Percentiles rank a stretch among this genome's conserved stretches.
phyloP scores from a whole-genome alignment of 2,113 vertebrate species.

The Ageneiosus marmoratus region DNA sequence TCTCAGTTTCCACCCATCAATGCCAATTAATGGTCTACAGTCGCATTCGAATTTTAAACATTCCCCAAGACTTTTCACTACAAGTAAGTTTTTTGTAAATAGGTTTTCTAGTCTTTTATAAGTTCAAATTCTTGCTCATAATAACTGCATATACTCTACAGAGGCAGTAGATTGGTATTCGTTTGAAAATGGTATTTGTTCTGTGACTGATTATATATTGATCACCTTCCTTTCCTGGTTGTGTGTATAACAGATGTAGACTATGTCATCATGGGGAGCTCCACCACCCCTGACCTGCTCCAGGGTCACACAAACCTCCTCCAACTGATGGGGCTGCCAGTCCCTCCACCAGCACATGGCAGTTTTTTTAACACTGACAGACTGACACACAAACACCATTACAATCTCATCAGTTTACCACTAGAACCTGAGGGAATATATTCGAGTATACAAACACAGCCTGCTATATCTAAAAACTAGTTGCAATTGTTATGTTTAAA shows the following conservation, averaged over 20 bases:
- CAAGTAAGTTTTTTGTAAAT: not conserved
- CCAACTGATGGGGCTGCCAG: conserved; percentile 91
- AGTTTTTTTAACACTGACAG: conserved; percentile 90
- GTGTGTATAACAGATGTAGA: conserved; percentile 92
- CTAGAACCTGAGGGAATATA: not conserved
- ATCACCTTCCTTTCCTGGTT: conserved; percentile 91
- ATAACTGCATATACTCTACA: not conserved
- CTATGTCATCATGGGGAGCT: conserved; percentile 84
- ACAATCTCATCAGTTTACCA: not conserved
- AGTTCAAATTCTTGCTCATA: not conserved
- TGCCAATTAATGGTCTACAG: not conserved
- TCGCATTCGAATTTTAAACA: not conserved
- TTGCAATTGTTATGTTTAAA: not conserved
- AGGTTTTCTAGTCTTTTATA: not conserved
- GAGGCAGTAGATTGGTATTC: not conserved
- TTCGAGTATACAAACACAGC: not conserved
- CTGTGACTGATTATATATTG: not conserved
- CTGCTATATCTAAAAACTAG: not conserved
- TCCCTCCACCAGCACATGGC: conserved; percentile 92
- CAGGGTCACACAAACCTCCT: conserved; percentile 86
- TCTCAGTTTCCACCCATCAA: not conserved
- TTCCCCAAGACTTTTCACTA: not conserved
- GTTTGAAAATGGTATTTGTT: not conserved
- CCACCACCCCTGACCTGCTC: conserved; percentile 86
- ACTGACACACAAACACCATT: conserved; percentile 68